Evolutionary conservation across 2,113 vertebrate species (phyloP).

Genomic region (Canis aureus): DNA sequence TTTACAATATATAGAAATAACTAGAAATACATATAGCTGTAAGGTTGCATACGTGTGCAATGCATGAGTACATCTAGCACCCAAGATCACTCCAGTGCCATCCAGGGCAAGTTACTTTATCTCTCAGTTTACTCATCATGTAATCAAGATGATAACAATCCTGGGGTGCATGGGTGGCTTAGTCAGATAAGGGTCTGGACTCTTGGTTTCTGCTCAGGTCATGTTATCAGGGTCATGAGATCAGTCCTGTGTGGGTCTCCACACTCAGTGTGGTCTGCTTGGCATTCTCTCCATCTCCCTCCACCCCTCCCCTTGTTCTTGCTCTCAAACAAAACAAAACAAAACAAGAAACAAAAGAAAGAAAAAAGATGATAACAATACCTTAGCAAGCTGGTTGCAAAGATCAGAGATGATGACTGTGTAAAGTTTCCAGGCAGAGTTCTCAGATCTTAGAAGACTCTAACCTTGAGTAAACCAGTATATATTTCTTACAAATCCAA

Average conservation of each 20-base stretch:
- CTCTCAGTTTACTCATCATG: background rate
- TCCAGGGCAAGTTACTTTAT: background rate
- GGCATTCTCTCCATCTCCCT: background rate
- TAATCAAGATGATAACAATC: background rate
- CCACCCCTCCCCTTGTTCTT: background rate
- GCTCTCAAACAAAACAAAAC: background rate
- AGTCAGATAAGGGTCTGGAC: background rate
- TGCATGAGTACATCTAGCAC: background rate
- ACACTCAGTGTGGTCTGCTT: background rate
- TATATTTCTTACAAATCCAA: conserved; percentile 24
- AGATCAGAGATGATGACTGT: background rate
- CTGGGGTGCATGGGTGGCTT: background rate
- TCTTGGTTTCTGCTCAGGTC: background rate
- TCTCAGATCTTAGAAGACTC: background rate
- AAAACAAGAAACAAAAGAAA: too few species aligned
- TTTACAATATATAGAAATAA: background rate
- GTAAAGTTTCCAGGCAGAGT: background rate
- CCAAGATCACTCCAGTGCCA: background rate
- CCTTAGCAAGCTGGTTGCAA: background rate
- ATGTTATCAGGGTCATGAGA: background rate
- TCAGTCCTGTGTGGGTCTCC: background rate
- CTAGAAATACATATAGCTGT: background rate
- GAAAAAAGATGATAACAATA: background rate
- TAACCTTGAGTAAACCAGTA: background rate
- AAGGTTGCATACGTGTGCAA: background rate